phyloP scores from a whole-genome alignment of 2,113 vertebrate genomes.

The Gallinago media region DNA sequence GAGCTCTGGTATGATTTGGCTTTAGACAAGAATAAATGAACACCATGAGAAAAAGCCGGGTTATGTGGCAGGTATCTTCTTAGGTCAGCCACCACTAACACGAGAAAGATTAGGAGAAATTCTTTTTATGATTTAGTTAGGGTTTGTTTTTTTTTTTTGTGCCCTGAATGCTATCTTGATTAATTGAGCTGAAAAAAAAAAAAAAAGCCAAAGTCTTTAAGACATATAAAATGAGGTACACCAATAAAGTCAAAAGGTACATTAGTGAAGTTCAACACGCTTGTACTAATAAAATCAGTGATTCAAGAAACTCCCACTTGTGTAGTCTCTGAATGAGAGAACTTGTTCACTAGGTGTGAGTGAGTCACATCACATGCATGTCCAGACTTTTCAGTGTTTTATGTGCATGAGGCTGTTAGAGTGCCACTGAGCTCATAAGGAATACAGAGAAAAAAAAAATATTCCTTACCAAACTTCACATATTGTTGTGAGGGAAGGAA shows the following conservation, averaged over 20 bases:
- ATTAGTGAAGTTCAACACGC: conserved; percentile 71
- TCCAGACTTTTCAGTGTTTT: conserved; percentile 65
- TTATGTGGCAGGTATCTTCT: conserved; percentile 12
- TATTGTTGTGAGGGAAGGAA: conserved; percentile 31
- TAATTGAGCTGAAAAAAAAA: conserved; percentile 54
- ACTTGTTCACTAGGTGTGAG: conserved; percentile 74
- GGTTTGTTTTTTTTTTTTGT: conserved; percentile 14
- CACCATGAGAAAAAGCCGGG: not conserved
- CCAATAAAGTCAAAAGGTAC: conserved; percentile 73
- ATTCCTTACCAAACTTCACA: not conserved
- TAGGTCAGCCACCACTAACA: not conserved
- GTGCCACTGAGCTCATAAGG: conserved; percentile 14
- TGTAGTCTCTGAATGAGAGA: conserved; percentile 62
- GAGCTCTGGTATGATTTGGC: not conserved
- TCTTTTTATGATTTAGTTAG: conserved; percentile 50
- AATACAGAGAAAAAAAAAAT: not conserved
- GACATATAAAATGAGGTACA: conserved; percentile 57
- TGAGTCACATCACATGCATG: conserved; percentile 70
- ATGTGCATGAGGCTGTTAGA: conserved; percentile 41
- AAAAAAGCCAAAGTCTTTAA: conserved; percentile 67
- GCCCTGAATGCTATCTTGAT: conserved; percentile 9
- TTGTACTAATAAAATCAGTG: conserved; percentile 67
- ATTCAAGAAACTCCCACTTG: conserved; percentile 73
- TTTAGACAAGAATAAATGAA: not conserved
- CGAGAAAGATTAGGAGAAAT: conserved; percentile 63